Conservation (phyloP, 1,140 invertebrate species). For the Drosophila kanapiae region DNA sequence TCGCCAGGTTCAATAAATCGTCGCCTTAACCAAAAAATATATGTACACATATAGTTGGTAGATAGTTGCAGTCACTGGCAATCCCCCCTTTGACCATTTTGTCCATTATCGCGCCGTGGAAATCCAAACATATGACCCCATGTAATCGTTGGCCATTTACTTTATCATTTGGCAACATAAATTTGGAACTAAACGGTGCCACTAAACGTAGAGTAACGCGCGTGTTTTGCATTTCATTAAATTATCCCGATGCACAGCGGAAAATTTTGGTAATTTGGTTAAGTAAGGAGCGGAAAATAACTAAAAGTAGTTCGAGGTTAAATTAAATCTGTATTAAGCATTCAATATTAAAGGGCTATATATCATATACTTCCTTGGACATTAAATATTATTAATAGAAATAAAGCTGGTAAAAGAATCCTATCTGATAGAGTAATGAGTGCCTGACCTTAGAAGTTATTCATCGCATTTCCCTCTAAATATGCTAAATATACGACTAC, state of each 20-base stretch:
- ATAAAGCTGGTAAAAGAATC: no score
- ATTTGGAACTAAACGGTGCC: slow-evolving; percentile 40
- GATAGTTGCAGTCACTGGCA: slow-evolving; percentile 38
- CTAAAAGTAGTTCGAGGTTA: background rate
- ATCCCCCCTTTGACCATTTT: background rate
- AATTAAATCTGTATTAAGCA: background rate
- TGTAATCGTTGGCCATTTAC: slow-evolving; percentile 55
- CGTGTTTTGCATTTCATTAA: slow-evolving; percentile 73
- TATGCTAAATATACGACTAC: no score
- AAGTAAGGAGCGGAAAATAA: background rate
- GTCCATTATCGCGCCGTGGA: slow-evolving; percentile 20
- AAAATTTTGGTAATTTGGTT: slow-evolving; percentile 11
- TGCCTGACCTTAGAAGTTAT: no score
- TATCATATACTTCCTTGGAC: no score
- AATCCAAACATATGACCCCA: slow-evolving; percentile 50
- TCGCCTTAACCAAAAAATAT: slow-evolving; percentile 47
- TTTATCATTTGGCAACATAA: slow-evolving; percentile 66
- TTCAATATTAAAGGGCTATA: no score
- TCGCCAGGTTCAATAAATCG: slow-evolving; percentile 73
- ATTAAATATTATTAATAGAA: no score
- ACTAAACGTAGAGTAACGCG: slow-evolving; percentile 19
- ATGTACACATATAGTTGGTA: slow-evolving; percentile 29
- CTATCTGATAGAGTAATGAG: no score
- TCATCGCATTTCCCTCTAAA: no score
- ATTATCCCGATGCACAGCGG: slow-evolving; percentile 24